These are phyloP conservation scores for Monopis laevigella DNA, from an alignment of 2,888 invertebrate species.

Conservation along the genomic window DNA sequence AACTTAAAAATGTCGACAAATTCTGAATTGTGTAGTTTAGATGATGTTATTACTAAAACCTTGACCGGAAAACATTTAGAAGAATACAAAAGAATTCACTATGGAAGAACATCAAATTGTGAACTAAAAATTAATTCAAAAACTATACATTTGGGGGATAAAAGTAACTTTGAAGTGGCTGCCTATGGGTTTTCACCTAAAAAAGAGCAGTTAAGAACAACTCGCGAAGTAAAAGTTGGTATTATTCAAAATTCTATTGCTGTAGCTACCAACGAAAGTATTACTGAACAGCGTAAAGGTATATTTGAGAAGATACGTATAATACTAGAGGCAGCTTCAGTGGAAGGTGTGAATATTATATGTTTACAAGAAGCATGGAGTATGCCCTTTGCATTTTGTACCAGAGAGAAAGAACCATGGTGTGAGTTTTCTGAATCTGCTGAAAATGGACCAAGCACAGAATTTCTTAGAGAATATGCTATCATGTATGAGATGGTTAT, in stretches of 20 bases:
- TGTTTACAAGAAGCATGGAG: conserved; percentile 98
- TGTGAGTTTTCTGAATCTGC: conserved; percentile 96
- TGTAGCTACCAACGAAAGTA: conserved; percentile 75
- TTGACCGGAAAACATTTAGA: conserved; percentile 58
- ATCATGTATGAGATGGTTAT: conserved; percentile 90
- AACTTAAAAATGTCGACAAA: conserved; percentile 28
- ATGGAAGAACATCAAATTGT: conserved; percentile 73
- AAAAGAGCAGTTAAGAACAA: conserved; percentile 74
- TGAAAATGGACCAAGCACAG: conserved; percentile 84
- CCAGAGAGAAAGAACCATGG: conserved; percentile 96
- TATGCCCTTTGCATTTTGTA: conserved; percentile 99
- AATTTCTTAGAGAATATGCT: conserved; percentile 81
- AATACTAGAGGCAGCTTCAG: conserved; percentile 82
- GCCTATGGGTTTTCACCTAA: conserved; percentile 77
- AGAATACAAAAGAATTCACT: conserved; percentile 79
- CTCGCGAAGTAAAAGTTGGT: conserved; percentile 82
- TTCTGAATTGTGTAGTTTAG: conserved; percentile 38
- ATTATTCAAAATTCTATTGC: conserved; percentile 89
- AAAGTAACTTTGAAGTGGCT: conserved; percentile 76
- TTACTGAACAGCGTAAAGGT: conserved; percentile 80
- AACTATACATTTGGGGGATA: conserved; percentile 50
- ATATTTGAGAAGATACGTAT: conserved; percentile 77
- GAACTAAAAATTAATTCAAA: conserved; percentile 57
- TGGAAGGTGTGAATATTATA: conserved; percentile 84
- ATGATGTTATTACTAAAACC: conserved; percentile 32